These are phyloP conservation scores for Hephaestus fuliginosus DNA, from an alignment of 2,797 vertebrate genomes.

Conservation along the genomic window DNA sequence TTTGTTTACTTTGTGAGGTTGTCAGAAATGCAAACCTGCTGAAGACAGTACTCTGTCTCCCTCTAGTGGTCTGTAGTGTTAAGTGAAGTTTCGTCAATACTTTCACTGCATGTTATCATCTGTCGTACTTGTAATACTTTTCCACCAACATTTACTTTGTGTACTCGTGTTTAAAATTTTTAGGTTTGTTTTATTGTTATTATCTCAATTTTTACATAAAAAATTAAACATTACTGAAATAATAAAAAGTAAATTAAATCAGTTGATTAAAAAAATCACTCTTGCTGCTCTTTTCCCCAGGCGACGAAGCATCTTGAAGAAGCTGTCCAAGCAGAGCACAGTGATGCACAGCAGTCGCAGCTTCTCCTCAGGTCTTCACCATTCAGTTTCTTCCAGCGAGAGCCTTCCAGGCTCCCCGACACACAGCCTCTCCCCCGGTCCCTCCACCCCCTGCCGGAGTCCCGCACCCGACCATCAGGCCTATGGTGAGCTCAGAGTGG, in stretches of 20 bases:
- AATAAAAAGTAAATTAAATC: neutral
- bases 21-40: neutral
- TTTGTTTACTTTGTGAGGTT: constrained; percentile 29
- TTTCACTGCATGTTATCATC: too few species aligned
- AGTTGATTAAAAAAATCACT: neutral
- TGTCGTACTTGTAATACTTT: neutral
- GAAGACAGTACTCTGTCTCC: constrained; percentile 25
- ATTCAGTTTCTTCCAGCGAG: constrained; percentile 96
- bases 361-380: constrained; percentile 95
- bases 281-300: constrained; percentile 67
- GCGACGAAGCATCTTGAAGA: constrained; percentile 93
- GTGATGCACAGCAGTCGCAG: constrained; percentile 95
- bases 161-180: neutral
- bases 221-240: neutral
- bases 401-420: constrained; percentile 97
- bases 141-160: neutral
- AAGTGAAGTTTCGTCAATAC: neutral
- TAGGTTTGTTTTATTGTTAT: neutral
- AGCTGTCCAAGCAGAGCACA: constrained; percentile 93
- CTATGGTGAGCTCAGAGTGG: constrained; percentile 75
- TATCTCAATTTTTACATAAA: neutral
- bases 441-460: constrained; percentile 91
- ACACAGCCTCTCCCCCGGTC: constrained; percentile 94
- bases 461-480: constrained; percentile 90
- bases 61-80: constrained; percentile 39